Percentiles rank a stretch among this genome's conserved stretches.
These are phyloP conservation scores for Gobiocypris rarus DNA, from an alignment of 2,113 vertebrate species.

Conservation along the genomic window DNA sequence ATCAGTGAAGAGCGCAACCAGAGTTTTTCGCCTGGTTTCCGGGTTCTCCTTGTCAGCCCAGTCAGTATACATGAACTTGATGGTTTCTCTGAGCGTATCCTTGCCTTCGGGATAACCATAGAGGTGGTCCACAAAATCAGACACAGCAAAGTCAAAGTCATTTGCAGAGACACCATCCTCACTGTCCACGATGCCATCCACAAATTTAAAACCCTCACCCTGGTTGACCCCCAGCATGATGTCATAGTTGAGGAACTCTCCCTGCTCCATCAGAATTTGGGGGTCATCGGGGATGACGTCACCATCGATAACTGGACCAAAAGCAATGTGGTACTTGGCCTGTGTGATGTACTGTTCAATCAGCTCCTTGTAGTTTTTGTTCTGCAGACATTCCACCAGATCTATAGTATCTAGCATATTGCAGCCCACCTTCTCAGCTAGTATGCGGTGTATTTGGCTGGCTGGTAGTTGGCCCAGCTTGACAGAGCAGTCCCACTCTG, in stretches of 20 bases:
- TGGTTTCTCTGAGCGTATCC: slow-evolving; percentile 91
- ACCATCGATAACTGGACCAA: slow-evolving; percentile 95
- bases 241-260: slow-evolving; percentile 98
- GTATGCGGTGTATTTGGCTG: slow-evolving; percentile 91
- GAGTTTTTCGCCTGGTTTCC: slow-evolving; percentile 87
- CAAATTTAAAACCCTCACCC: slow-evolving; percentile 94
- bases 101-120: slow-evolving; percentile 94
- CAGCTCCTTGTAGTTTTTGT: slow-evolving; percentile 90
- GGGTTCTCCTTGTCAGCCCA: slow-evolving; percentile 97
- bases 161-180: slow-evolving; percentile 92
- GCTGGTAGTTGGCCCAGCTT: slow-evolving; percentile 99
- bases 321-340: slow-evolving; percentile 96
- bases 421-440: slow-evolving; percentile 94
- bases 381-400: slow-evolving; percentile 91
- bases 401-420: slow-evolving; percentile 92
- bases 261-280: slow-evolving; percentile 98
- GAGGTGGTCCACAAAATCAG: slow-evolving; percentile 94
- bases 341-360: slow-evolving; percentile 90
- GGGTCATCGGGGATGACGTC: slow-evolving; percentile 97
- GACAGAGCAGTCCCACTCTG: slow-evolving; percentile 96
- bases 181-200: slow-evolving; percentile 90
- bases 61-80: slow-evolving; percentile 99
- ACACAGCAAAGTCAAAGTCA: slow-evolving; percentile 94
- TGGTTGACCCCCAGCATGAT: slow-evolving; percentile 98
- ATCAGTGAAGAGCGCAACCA: slow-evolving; percentile 95